Evolutionary conservation across 2,888 invertebrate genomes (phyloP).

Genomic region (Tachina fera): DNA sequence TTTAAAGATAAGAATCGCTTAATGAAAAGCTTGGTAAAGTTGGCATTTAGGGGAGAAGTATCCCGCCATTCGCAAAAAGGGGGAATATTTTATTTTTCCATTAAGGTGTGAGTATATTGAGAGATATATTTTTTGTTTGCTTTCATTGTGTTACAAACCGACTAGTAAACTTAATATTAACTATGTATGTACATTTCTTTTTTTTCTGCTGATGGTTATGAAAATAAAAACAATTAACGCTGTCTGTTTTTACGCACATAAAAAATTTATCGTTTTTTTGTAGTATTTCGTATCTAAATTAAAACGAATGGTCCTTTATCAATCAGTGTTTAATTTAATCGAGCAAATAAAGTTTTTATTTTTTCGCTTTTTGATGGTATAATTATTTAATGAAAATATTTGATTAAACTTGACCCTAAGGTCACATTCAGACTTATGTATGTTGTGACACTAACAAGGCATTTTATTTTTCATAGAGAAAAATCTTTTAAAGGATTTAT

Average conservation of each 20-base stretch:
- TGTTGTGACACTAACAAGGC: conserved; percentile 21
- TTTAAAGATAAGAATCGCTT: no score
- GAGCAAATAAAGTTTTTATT: conserved; percentile 11
- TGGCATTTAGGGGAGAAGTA: no score
- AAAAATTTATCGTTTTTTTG: conserved; percentile 1
- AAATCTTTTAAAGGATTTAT: not conserved
- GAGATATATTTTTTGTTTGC: not conserved
- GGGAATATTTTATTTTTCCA: no score
- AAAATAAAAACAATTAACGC: not conserved
- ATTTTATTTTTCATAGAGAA: no score
- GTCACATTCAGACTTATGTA: not conserved
- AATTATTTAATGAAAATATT: conserved; percentile 40
- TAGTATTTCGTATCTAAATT: not conserved
- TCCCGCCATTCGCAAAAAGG: no score
- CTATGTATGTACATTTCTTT: not conserved
- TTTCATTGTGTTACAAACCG: conserved; percentile 6
- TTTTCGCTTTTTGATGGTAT: not conserved
- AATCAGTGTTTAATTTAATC: conserved; percentile 33
- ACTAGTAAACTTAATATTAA: not conserved
- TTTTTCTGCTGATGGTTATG: not conserved
- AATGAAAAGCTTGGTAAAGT: no score
- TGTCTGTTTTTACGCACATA: conserved; percentile 26
- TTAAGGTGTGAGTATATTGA: no score
- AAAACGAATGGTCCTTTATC: conserved; percentile 9
- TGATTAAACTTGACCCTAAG: conserved; percentile 23